A percentile compares a stretch with the other conserved stretches of the same genome.
Conservation (phyloP, 2,797 vertebrate genomes). For the Telmatherina bonti region DNA sequence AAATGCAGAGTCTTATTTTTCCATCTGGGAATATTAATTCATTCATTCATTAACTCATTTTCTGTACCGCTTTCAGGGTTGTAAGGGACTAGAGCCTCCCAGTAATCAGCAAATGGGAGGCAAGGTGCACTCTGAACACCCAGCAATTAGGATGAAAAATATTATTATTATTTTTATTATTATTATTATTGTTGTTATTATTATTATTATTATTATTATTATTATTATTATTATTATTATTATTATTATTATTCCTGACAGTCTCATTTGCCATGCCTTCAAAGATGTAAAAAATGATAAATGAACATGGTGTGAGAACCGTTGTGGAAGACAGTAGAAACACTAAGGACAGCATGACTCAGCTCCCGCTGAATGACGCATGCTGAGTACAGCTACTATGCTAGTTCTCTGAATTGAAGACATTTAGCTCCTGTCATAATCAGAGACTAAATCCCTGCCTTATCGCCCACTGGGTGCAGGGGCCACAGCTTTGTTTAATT, state of each 20-base stretch:
- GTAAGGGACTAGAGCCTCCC: too few relatives aligned
- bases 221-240: slow-evolving; percentile 7
- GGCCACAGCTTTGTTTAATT: slow-evolving; percentile 79
- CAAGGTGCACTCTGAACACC: too few relatives aligned
- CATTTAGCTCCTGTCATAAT: slow-evolving; percentile 76
- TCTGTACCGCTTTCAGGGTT: too few relatives aligned
- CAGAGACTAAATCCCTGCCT: slow-evolving; percentile 71
- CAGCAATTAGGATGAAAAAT: too few relatives aligned
- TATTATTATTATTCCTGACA: slow-evolving; percentile 3
- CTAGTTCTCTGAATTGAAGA: slow-evolving; percentile 66
- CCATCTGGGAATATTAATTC: too few relatives aligned
- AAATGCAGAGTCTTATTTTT: too few relatives aligned
- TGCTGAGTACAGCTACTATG: slow-evolving; percentile 55
- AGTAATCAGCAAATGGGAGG: too few relatives aligned
- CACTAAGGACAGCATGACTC: slow-evolving; percentile 61
- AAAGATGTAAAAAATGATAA: slow-evolving; percentile 34
- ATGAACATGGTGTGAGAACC: slow-evolving; percentile 22
- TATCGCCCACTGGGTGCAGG: slow-evolving; percentile 69
- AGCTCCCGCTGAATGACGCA: slow-evolving; percentile 66
- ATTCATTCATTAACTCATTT: too few relatives aligned
- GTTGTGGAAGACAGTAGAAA: slow-evolving; percentile 22
- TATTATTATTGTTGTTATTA: too few relatives aligned
- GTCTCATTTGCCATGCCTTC: slow-evolving; percentile 14
- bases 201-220: slow-evolving; percentile 5
- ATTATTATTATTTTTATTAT: too few relatives aligned